phyloP scores from a whole-genome alignment of 2,113 vertebrate species.

The Platichthys stellatus region DNA sequence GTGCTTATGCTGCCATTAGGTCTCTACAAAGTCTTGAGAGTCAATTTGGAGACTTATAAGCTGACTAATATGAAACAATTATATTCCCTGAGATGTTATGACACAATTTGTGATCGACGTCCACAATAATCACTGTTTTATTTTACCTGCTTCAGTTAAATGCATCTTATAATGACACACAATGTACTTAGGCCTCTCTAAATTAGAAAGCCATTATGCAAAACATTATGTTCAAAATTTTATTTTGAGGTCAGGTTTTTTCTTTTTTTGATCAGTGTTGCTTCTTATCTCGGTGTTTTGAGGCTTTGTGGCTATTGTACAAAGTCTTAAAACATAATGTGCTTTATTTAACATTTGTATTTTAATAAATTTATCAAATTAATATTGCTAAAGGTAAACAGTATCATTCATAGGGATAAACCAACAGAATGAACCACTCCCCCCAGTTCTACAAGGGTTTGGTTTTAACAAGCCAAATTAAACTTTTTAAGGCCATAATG shows the following conservation, averaged over 20 bases:
- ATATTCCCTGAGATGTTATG: background rate
- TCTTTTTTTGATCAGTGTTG: background rate
- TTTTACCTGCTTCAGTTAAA: background rate
- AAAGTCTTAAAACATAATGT: background rate
- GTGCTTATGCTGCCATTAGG: background rate
- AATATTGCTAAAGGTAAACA: background rate
- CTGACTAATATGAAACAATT: conserved; percentile 12
- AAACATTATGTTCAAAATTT: background rate
- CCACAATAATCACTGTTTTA: background rate
- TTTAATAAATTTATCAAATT: background rate
- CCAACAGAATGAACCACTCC: no score
- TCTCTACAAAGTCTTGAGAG: background rate
- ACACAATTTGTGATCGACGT: background rate
- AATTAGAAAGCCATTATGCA: background rate
- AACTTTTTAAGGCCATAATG: no score
- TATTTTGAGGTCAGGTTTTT: background rate
- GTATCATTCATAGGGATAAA: no score
- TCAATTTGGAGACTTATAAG: conserved; percentile 13
- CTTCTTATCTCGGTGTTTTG: no score
- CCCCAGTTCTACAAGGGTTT: no score
- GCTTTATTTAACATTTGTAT: background rate
- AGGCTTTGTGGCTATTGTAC: background rate
- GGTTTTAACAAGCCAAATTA: no score
- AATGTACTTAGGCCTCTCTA: background rate
- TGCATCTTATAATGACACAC: background rate